Evolutionary conservation across 2,888 invertebrate genomes (phyloP), one percentile per base, ranked within the genome.

Genomic region (Teleogryllus oceanicus): DNA sequence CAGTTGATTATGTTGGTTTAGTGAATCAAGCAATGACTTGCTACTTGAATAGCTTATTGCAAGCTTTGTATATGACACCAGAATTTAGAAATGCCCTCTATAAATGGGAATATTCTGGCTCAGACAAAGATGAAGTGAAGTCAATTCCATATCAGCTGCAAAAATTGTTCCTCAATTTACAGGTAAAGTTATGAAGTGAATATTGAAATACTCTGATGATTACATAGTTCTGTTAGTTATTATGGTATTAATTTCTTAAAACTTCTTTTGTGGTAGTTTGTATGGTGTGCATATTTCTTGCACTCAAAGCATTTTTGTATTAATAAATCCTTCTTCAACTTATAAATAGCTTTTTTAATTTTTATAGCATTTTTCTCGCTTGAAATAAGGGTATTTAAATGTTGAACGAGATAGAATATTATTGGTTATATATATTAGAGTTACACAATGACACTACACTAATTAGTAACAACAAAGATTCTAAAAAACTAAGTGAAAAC

Each of bases 21-120:
- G 94, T 95, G 12, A 96, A 96, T 87, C 94, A 96, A 87, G 96
- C 96, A 1, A 96, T 96, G 96, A 96, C 96, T 0, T 96, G 96
- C 86, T 96, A 96, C 86, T 89, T 96, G 81, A 96, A 96, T 88
- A 95, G 95, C 87, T 88, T 96, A 77, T 88, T 96, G 49, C 96
- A 96, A 88, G 94, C 96, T 0, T 88, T 96, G 10, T 96, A 91
- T 85, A 96, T 96, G 95, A 96, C 96, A 2, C 96, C 96, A 1
- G 96, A 96, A 87, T 96, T 96, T 86, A 89, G 96, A 74, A 96
- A 96, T 88, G 94, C 94, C 4, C 87, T 96, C 62, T 96, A 96
- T 86, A 92, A 92, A 84, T 94, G 94, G 94, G 92, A 93, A 85
- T 94, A 92, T 85, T 92, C 92, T 84, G 92, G 91, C 11, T 86